phyloP scores from a whole-genome alignment of 2,797 vertebrate genomes.

The Catostomus latipinnis region DNA sequence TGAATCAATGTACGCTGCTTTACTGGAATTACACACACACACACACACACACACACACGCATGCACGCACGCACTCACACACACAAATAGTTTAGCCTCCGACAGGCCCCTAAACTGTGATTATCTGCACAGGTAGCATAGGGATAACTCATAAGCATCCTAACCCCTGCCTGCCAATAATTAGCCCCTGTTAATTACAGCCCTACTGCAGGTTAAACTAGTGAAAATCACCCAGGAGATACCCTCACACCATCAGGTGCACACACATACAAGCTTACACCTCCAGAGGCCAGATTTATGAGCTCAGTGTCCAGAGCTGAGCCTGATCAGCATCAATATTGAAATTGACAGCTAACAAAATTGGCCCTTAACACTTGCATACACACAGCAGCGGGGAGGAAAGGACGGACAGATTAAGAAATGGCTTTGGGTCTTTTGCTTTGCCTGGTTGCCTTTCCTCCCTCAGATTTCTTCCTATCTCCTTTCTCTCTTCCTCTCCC shows the following conservation, averaged over 20 bases:
- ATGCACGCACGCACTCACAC: conserved; percentile 24
- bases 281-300: conserved; percentile 88
- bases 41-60: conserved; percentile 30
- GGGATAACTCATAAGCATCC: conserved; percentile 75
- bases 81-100: conserved; percentile 47
- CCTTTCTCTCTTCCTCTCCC: background rate
- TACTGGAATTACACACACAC: background rate
- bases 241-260: conserved; percentile 72
- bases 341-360: conserved; percentile 58
- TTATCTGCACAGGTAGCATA: conserved; percentile 84
- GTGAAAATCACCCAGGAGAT: conserved; percentile 74
- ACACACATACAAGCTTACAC: conserved; percentile 65
- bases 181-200: conserved; percentile 99
- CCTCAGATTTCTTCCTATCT: background rate
- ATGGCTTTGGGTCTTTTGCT: conserved; percentile 35
- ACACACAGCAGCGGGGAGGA: conserved; percentile 40
- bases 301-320: conserved; percentile 82
- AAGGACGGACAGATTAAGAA: conserved; percentile 32
- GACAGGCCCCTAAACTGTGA: conserved; percentile 82
- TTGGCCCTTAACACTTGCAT: conserved; percentile 40
- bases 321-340: conserved; percentile 63
- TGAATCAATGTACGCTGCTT: conserved; percentile 5
- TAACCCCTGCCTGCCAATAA: conserved; percentile 82
- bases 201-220: conserved; percentile 88
- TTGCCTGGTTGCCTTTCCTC: background rate